Evolutionary conservation across 2,113 vertebrate genomes (phyloP), one percentile per base, ranked within the genome.

Genomic region (Blennius ocellaris): DNA sequence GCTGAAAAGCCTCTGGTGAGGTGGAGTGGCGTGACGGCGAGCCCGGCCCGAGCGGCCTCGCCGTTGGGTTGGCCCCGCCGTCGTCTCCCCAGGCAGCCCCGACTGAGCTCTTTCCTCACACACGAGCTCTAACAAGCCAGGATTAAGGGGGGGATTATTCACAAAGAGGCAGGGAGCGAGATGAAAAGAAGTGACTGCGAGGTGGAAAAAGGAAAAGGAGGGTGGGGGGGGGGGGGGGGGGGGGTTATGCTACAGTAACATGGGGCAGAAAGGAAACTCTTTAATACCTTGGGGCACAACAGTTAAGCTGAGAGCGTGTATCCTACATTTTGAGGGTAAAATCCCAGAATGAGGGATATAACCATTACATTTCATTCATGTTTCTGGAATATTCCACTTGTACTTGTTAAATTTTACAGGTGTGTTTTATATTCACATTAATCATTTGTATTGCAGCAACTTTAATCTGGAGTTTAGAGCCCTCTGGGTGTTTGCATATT

Each of bases 131-230:
- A 62, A 76, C 63, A 56, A 61, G 59, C 58, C 65, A 62, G 78
- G 83, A 89, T 86, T 87, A 89, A n/a, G 41, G 3, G 43, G 3
- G 6, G 72, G 81, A 86, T 90, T 87, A 86, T 79, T 74, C 48
- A 83, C 61, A 70, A 75, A 82, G 52, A 14, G 7, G 36, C 60
- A 59, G 30, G 8, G 38, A 59, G 36, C 51, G 8, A 71, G 59
- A n/a, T 30, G 37, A 73, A 68, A 79, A 76, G n/a, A 73, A 65
- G 6, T 45, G 54, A 56, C 45, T 72, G 50, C 30, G 50, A 52
- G 52, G 2, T 4, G 54, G 43, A 10, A 45, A 60, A 52, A 11
- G 9, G 79, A 59, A 14, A 12, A n/a, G n/a, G n/a, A n/a, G n/a
- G n/a, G n/a, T n/a, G n/a, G 15, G 38, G 16, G 14, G n/a, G 21